Base-by-base conservation (phyloP, 2,797 vertebrate species). In the Mormyrops attenuatus region DNA sequence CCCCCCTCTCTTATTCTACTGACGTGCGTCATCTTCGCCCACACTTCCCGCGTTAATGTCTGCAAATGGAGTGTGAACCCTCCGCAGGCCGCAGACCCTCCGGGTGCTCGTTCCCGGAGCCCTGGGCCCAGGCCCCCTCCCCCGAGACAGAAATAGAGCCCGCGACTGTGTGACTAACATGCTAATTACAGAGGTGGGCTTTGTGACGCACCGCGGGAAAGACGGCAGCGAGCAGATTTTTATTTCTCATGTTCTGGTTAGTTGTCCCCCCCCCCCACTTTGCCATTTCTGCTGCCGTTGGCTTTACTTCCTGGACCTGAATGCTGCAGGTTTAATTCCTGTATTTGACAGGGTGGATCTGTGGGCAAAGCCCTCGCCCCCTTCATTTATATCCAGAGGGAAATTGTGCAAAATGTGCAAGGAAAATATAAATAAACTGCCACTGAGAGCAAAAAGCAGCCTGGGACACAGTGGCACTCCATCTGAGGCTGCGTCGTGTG, bases 101-200 rank as follows among this genome's bases (percentile, higher is more conserved):
- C 1, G 87, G 87, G 22, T 20, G 38, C 69, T 44, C 6, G 57
- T 63, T 20, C 55, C 88, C 8, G 13, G 49, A 87, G 47, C 85
- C 41, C 57, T 41, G 85, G 63, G 47, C 84, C 26, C 17, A n/a
- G 63, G 22, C 88, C 47, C 82, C 26, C 7, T 69, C 84, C 60
- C 41, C 41, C 30, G 89, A 89, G 90, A 94, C 94, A 89, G 92
- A 95, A 95, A 94, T 94, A 95, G 95, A 93, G 90, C 91, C 91
- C 91, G 93, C 93, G 30, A 91, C 94, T 93, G 92, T 91, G 93
- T 95, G 94, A 95, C 94, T 96, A 95, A 95, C 93, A 93, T 91
- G 93, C 92, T 95, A 95, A 95, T 95, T 95, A 93, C 93, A 95
- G 93, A 93, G 93, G 92, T 92, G 93, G 93, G 88, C 90, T 89